Conservation (phyloP, 2,113 vertebrate genomes). For the Macquaria australasica region DNA sequence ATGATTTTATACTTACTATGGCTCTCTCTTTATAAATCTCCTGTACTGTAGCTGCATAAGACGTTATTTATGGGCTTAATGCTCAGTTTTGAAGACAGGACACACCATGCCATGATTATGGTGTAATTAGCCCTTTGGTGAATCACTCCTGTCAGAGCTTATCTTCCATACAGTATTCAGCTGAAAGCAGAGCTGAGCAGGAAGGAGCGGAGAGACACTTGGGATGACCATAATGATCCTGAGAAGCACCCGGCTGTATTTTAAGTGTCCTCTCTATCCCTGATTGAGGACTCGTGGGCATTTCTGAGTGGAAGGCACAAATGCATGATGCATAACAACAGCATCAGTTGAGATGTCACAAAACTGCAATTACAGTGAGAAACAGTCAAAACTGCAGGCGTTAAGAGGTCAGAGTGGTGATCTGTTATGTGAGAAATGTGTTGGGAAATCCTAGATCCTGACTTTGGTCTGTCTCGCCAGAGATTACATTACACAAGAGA, state of each 20-base stretch:
- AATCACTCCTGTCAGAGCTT: constrained; percentile 69
- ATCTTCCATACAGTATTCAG: constrained; percentile 63
- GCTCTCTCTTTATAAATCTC: not conserved
- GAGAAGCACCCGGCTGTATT: constrained; percentile 68
- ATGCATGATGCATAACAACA: constrained; percentile 34
- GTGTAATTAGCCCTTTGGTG: constrained; percentile 69
- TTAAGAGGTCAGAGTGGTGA: constrained; percentile 15
- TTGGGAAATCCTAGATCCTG: constrained; percentile 12
- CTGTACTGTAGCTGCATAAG: not conserved
- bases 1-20: not conserved
- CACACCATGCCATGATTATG: constrained; percentile 54
- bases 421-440: not conserved
- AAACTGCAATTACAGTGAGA: constrained; percentile 17
- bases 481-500: constrained; percentile 44
- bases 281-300: constrained; percentile 65
- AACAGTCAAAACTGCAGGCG: constrained; percentile 6
- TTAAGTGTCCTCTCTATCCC: constrained; percentile 69
- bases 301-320: constrained; percentile 52
- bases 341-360: constrained; percentile 18
- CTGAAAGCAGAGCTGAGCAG: constrained; percentile 57
- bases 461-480: constrained; percentile 25
- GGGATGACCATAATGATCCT: constrained; percentile 71
- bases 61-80: constrained; percentile 45
- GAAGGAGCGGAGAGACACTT: constrained; percentile 61
- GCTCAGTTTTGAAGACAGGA: constrained; percentile 42